A percentile compares a stretch with the other conserved stretches of the same genome.
These are phyloP conservation scores for Myxocyprinus asiaticus DNA, from an alignment of 2,113 vertebrate species.

Conservation along the genomic window DNA sequence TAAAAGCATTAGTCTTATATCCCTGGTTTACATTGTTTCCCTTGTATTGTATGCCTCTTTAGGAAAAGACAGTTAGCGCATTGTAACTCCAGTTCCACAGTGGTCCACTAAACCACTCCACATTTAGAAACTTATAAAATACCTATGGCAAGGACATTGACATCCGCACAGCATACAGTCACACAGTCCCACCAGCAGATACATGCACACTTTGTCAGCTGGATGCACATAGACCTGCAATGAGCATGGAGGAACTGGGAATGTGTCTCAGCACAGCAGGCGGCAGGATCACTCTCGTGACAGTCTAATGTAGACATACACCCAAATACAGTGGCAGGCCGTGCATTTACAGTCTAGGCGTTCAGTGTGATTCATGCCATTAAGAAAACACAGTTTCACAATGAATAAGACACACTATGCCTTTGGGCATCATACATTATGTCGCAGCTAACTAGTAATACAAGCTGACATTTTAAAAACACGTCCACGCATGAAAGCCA, in stretches of 20 bases:
- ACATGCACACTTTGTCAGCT: not conserved
- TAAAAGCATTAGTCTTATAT: not conserved
- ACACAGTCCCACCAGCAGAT: not conserved
- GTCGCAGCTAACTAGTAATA: too few species aligned
- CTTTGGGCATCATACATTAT: too few species aligned
- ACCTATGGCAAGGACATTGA: not conserved
- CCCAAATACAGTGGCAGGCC: too few species aligned
- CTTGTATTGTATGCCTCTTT: not conserved
- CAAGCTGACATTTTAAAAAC: too few species aligned
- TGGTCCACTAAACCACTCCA: conserved; percentile 10
- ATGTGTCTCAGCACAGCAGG: not conserved
- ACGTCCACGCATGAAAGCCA: too few species aligned
- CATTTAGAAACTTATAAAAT: conserved; percentile 37
- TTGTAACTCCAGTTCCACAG: conserved; percentile 7
- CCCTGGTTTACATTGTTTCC: not conserved
- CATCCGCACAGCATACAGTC: too few species aligned
- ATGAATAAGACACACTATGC: too few species aligned
- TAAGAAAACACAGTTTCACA: too few species aligned
- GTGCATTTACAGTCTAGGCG: too few species aligned
- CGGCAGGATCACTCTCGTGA: not conserved
- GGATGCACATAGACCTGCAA: not conserved
- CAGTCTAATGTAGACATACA: not conserved
- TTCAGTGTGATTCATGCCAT: too few species aligned
- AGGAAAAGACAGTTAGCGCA: not conserved
- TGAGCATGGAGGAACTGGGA: not conserved